Base-by-base conservation (phyloP, 2,797 vertebrate genomes). In the Pogoniulus pusillus region DNA sequence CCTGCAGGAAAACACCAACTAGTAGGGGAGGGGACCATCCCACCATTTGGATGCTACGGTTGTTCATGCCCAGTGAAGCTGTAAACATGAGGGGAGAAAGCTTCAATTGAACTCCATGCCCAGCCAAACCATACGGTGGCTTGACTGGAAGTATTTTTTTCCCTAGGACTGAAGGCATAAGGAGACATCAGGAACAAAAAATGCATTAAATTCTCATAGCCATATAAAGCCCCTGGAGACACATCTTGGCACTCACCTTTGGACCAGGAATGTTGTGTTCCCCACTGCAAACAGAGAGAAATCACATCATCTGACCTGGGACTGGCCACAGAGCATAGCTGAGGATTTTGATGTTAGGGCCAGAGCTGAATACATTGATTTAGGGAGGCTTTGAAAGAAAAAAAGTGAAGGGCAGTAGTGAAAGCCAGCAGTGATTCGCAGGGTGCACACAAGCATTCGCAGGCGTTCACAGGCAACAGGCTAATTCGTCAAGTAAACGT, bases 401-500 rank as follows among this genome's bases (percentile, higher is more conserved):
- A 60, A 12, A 55, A 75, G 57, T n/a, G 58, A 81, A 66, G 92
- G 91, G 26, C 35, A 60, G 6, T 47, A 74, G 26, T 1, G 1
- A 73, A 93, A 73, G 26, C 57, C 34, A 4, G 2, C 0, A 2
- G 37, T 68, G 32, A 70, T 16, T 73, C 57, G 85, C 32, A 17
- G 26, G 23, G 55, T 87, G 30, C 65, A 90, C 3, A 17, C 18
- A 71, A 43, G 75, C 64, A 63, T 76, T 91, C 64, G 16, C 18
- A 71, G 49, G 75, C 64, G 70, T 73, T 91, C 68, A 64, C 57
- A 76, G 68, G 75, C 54, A 51, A 89, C 79, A 58, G 62, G 27
- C 65, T 93, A 32, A 77, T 95, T 77, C 82, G 62, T 87, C 86
- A 83, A 73, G 53, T 83, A 69, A 83, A 62, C 7, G 10, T 62